Evolutionary conservation across 2,113 vertebrate genomes (phyloP).

Genomic region (Platichthys flesus): DNA sequence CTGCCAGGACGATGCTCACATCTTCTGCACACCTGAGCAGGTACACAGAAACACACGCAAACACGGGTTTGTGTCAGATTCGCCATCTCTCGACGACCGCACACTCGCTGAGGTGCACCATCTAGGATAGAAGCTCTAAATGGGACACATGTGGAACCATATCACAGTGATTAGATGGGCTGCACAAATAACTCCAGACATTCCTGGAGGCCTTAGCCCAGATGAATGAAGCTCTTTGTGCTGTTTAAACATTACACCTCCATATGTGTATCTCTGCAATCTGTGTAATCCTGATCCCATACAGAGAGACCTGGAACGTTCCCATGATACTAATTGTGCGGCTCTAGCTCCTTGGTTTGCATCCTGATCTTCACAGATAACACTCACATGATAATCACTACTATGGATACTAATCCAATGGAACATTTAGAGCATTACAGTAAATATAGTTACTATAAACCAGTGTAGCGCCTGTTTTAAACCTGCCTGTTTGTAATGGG

Average conservation of each 20-base stretch:
- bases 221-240: constrained; percentile 71
- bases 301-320: constrained; percentile 24
- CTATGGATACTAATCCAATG: constrained; percentile 34
- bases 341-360: constrained; percentile 17
- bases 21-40: constrained; percentile 91
- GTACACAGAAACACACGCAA: constrained; percentile 61
- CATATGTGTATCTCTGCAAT: constrained; percentile 38
- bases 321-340: constrained; percentile 25
- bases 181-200: constrained; percentile 57
- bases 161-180: constrained; percentile 54
- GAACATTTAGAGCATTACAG: background rate
- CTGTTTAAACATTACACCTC: constrained; percentile 55
- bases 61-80: background rate
- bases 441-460: background rate
- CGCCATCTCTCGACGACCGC: background rate
- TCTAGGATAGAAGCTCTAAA: constrained; percentile 4
- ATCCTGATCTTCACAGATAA: constrained; percentile 18
- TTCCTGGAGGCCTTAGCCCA: constrained; percentile 64
- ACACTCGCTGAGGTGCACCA: background rate
- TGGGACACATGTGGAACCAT: constrained; percentile 30
- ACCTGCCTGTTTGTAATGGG: background rate
- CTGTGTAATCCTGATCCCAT: constrained; percentile 40
- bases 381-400: constrained; percentile 30
- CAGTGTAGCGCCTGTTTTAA: background rate
- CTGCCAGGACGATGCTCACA: constrained; percentile 94